Conservation (phyloP, 2,888 invertebrate genomes). For the Aphrophora alni region DNA sequence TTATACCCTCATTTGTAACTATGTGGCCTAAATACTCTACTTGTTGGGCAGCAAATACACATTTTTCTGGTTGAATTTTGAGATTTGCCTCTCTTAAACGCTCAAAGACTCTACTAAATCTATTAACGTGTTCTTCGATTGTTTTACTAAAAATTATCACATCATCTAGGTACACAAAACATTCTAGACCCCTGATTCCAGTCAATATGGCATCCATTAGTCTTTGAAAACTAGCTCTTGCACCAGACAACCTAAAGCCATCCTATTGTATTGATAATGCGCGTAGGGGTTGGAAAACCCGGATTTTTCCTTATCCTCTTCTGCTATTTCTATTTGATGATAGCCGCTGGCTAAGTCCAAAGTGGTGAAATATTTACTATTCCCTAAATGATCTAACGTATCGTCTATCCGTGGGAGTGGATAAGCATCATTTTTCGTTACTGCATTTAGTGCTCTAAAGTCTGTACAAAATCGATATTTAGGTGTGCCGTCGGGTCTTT, state of each 20-base stretch:
- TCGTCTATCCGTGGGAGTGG: conserved; percentile 11
- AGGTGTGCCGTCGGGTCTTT: not conserved
- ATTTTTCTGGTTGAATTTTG: conserved; percentile 7
- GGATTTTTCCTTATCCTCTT: conserved; percentile 20
- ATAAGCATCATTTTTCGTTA: conserved; percentile 18
- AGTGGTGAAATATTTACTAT: not conserved
- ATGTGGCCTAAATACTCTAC: not conserved
- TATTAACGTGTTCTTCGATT: conserved; percentile 7
- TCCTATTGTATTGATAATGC: not conserved
- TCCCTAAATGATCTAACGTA: conserved; percentile 20
- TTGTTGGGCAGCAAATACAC: not conserved
- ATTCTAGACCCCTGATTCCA: not conserved
- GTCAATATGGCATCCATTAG: conserved; percentile 10
- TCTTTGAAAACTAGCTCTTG: conserved; percentile 15
- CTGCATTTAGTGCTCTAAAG: conserved; percentile 15
- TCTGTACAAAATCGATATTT: conserved; percentile 10
- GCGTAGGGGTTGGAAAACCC: not conserved
- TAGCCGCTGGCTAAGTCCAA: conserved; percentile 25
- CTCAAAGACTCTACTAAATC: conserved; percentile 16
- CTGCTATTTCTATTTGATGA: conserved; percentile 25
- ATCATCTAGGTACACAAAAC: conserved; percentile 30
- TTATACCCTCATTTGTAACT: not conserved
- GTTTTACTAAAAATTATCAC: conserved; percentile 7
- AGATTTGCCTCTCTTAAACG: not conserved
- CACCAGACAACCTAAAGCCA: conserved; percentile 22